Evolutionary conservation across 2,113 vertebrate species (phyloP).

Genomic region (Xenopus borealis): DNA sequence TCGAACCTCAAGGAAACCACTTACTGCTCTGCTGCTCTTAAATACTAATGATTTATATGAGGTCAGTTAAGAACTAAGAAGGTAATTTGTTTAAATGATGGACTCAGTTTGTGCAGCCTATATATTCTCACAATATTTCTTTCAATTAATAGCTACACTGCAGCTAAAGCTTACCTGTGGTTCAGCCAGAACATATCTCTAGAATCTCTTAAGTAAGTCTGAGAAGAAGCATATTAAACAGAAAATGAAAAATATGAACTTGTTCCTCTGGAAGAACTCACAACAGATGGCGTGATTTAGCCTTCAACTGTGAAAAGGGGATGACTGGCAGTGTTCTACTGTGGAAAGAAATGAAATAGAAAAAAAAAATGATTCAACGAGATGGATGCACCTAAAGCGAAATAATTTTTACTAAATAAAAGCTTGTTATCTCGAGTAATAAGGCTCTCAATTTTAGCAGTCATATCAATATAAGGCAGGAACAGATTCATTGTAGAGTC

Average conservation of each 20-base stretch:
- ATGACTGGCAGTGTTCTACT: neutral
- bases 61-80: slow-evolving; percentile 20
- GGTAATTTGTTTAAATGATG: slow-evolving; percentile 18
- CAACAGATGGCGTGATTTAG: neutral
- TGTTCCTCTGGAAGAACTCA: neutral
- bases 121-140: neutral
- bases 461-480: neutral
- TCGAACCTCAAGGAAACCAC: slow-evolving; percentile 9
- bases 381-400: neutral
- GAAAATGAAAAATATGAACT: neutral
- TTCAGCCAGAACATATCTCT: neutral
- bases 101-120: neutral
- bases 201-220: neutral
- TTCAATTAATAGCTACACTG: neutral
- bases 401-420: neutral
- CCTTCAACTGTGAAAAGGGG: neutral
- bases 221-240: neutral
- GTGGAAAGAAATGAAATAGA: neutral
- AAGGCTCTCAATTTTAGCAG: neutral
- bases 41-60: slow-evolving; percentile 26
- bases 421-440: neutral
- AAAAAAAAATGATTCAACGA: neutral
- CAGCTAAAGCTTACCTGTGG: neutral
- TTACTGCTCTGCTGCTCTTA: slow-evolving; percentile 18
- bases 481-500: neutral